Evolutionary conservation across 2,113 vertebrate species (phyloP).

Genomic region (Rutilus rutilus): DNA sequence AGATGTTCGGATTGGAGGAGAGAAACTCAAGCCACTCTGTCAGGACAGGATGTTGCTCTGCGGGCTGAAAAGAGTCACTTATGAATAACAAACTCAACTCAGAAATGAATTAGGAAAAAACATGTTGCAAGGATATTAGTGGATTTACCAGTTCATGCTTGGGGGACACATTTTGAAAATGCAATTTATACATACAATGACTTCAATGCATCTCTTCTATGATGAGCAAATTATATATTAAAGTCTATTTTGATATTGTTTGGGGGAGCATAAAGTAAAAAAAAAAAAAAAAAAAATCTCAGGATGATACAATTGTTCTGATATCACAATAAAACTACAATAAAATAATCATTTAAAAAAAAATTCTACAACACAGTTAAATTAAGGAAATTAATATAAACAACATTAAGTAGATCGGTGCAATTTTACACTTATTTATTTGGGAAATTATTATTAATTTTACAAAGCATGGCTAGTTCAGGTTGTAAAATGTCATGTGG

Average conservation of each 20-base stretch:
- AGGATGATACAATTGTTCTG: background rate
- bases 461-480: background rate
- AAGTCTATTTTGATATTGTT: background rate
- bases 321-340: background rate
- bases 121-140: background rate
- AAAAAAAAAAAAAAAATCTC: background rate
- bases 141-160: background rate
- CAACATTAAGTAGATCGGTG: background rate
- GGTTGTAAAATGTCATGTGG: background rate
- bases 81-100: background rate
- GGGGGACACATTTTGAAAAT: background rate
- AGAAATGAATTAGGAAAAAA: background rate
- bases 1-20: conserved; percentile 61
- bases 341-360: background rate
- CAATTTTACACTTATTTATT: background rate
- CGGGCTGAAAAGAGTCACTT: conserved; percentile 62
- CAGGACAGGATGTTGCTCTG: conserved; percentile 54
- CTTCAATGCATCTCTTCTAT: background rate
- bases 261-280: background rate
- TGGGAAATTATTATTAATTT: too few species aligned
- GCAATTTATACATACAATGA: background rate
- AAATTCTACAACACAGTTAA: background rate
- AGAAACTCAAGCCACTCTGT: conserved; percentile 74
- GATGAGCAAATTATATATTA: background rate
- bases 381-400: background rate